A percentile compares a stretch with the other conserved stretches of the same genome.
Conservation (phyloP, 2,888 invertebrate species). For the Campopleginae sp. region DNA sequence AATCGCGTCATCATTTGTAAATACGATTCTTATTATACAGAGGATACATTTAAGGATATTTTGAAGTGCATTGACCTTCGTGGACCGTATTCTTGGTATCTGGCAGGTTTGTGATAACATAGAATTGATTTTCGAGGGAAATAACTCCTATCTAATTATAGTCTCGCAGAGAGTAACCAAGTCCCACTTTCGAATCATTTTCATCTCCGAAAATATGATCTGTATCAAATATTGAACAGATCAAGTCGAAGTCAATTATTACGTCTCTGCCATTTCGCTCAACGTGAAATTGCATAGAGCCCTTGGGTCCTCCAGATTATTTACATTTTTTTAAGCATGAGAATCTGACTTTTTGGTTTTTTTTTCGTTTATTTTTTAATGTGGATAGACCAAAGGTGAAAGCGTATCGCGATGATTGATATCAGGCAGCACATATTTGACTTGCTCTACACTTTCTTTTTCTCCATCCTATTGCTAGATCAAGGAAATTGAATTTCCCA, state of each 20-base stretch:
- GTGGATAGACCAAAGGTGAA: slow-evolving; percentile 26
- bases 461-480: background rate
- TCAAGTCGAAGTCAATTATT: background rate
- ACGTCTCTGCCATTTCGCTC: background rate
- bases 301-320: background rate
- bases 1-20: background rate
- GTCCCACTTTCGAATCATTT: background rate
- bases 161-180: background rate
- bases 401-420: slow-evolving; percentile 48
- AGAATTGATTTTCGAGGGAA: background rate
- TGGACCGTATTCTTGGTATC: background rate
- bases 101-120: background rate
- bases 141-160: background rate
- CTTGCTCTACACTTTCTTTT: slow-evolving; percentile 23
- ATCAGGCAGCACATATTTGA: slow-evolving; percentile 47
- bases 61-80: background rate
- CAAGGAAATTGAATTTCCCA: slow-evolving; percentile 51
- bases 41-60: background rate
- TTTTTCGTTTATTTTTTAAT: slow-evolving; percentile 37
- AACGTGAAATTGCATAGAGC: slow-evolving; percentile 28
- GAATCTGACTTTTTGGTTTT: background rate
- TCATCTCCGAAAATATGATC: background rate
- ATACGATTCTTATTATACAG: slow-evolving; percentile 41
- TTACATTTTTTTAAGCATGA: too few species aligned
- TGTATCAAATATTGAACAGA: background rate